Base-by-base conservation (phyloP, 2,797 vertebrate species). In the Rhyacichthys aspro region DNA sequence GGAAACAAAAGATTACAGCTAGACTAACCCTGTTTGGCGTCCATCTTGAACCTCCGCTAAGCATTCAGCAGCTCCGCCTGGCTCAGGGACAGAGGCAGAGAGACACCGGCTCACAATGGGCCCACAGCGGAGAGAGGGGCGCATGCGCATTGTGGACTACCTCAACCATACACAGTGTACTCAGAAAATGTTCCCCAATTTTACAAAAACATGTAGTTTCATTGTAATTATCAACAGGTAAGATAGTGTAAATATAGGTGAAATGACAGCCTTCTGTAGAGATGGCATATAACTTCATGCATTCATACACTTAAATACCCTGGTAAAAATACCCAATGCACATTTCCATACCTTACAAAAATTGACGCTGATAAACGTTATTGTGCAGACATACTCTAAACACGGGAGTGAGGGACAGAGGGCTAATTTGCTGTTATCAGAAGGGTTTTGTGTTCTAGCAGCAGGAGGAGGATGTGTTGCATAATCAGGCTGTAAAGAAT, bases 21-120 rank as follows among this genome's bases (percentile, higher is more conserved):
- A 64, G n/a, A 94, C 95, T 93, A 71, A 96, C 95, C 95, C 85
- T 72, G 87, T 87, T 90, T 93, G 92, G 94, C 92, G 90, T 96
- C 95, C 95, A 96, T 96, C 89, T 93, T 94, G 94, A 88, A 88
- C 65, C 83, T 81, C 90, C 57, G 70, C 73, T 78, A 36, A 49
- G 87, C 88, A 44, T 28, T 76, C 89, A 76, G 68, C 70, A 55
- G 52, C 76, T 74, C 66, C 63, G 70, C 76, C 74, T 61, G 50
- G 56, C 72, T 46, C 54, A 44, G 55, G 74, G 62, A 16, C 74
- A 76, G 16, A 32, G 32, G 6, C 11, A 9, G 7, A 10, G 17
- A 28, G 50, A 23, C 64, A 15, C 67, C 59, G 65, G 15, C 14
- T 41, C 37, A 18, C 3, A 11, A 50, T 37, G 56, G 69, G 63